Evolutionary conservation across 1,140 invertebrate genomes (phyloP).

Genomic region (Asbolus verrucosus): DNA sequence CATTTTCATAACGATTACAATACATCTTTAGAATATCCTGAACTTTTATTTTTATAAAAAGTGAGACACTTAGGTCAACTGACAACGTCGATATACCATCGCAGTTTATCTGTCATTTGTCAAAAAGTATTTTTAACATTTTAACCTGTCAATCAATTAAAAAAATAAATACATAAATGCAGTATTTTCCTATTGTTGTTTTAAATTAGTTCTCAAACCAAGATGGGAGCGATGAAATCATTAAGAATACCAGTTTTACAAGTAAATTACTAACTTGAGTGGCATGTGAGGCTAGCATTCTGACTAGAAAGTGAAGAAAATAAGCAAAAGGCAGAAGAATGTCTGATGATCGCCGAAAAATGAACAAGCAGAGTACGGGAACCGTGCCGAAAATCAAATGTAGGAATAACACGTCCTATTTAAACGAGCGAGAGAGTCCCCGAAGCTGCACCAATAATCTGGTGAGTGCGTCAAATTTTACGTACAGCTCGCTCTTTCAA

Average conservation of each 20-base stretch:
- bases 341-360: conserved; percentile 61
- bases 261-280: not conserved
- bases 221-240: not conserved
- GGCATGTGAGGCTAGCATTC: too few relatives aligned
- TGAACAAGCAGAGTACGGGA: conserved; percentile 61
- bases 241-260: not conserved
- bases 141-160: too few relatives aligned
- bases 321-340: too few relatives aligned
- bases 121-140: not conserved
- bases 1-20: too few relatives aligned
- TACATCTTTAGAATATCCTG: too few relatives aligned
- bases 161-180: conserved; percentile 11
- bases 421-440: conserved; percentile 54
- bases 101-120: conserved; percentile 5
- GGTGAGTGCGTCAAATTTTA: conserved; percentile 53
- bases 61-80: too few relatives aligned
- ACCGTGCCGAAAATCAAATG: conserved; percentile 64
- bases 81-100: too few relatives aligned
- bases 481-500: not conserved
- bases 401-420: conserved; percentile 59
- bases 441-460: conserved; percentile 61
- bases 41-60: too few relatives aligned
- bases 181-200: not conserved
- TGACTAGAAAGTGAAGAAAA: too few relatives aligned
- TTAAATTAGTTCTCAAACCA: not conserved